phyloP scores from a whole-genome alignment of 2,888 invertebrate species.

The Monoplex corrugatus region DNA sequence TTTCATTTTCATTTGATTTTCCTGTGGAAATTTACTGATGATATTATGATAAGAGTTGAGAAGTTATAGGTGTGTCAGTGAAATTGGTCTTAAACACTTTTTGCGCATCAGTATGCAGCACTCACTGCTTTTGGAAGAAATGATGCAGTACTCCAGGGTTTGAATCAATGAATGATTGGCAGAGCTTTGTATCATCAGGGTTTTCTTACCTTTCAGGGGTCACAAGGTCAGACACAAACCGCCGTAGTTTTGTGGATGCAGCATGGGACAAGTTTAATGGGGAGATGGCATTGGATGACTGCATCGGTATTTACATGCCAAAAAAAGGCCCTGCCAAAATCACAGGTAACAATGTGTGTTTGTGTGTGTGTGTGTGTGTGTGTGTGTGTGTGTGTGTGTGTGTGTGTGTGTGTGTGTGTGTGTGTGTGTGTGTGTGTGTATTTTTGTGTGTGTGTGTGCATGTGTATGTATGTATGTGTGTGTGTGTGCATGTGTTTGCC shows the following conservation, averaged over 20 bases:
- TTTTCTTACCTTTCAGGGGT: constrained; percentile 12
- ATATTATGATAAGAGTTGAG: no score
- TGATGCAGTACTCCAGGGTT: neutral
- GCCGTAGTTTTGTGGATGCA: constrained; percentile 56
- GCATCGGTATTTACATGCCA: constrained; percentile 54
- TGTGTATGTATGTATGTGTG: neutral
- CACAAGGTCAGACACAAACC: neutral
- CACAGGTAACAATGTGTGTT: constrained; percentile 47
- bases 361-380: neutral
- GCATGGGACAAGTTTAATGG: constrained; percentile 57
- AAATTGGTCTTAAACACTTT: no score
- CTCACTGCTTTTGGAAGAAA: no score
- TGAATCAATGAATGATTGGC: no score
- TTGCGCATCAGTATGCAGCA: no score
- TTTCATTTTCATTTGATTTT: no score
- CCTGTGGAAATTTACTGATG: no score
- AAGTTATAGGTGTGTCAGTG: no score
- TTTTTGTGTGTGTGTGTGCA: neutral
- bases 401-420: neutral
- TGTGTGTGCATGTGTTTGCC: neutral
- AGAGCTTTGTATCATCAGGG: neutral
- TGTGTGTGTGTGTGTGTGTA: neutral
- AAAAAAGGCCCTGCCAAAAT: constrained; percentile 58
- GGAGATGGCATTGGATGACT: constrained; percentile 45
- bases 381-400: neutral